Evolutionary conservation across 2,888 invertebrate species (phyloP).

Genomic region (Bembecia ichneumoniformis): DNA sequence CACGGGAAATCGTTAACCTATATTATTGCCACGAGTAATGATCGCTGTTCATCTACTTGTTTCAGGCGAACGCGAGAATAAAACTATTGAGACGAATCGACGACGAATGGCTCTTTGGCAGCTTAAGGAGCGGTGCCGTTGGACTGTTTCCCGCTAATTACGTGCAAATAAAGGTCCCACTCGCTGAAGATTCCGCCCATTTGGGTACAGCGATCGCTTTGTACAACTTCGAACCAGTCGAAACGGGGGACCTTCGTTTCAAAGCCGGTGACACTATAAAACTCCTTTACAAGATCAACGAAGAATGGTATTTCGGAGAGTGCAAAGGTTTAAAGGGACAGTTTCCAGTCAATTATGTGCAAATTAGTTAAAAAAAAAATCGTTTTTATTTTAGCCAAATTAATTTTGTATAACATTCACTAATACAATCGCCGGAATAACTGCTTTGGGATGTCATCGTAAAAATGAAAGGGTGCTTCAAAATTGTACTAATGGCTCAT

Average conservation of each 20-base stretch:
- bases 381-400: neutral
- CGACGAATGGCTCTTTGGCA: conserved; percentile 86
- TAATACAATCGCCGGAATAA: no score
- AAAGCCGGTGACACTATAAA: conserved; percentile 62
- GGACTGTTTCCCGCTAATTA: conserved; percentile 89
- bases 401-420: neutral
- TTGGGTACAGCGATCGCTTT: conserved; percentile 74
- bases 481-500: no score
- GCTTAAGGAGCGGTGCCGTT: conserved; percentile 74
- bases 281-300: conserved; percentile 78
- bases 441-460: no score
- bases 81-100: conserved; percentile 79
- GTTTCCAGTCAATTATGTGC: conserved; percentile 84
- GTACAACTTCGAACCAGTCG: conserved; percentile 79
- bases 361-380: conserved; percentile 44
- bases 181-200: conserved; percentile 49
- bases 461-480: no score
- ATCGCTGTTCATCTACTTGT: conserved; percentile 13
- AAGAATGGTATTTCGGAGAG: conserved; percentile 85
- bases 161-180: conserved; percentile 81
- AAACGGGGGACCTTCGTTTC: conserved; percentile 51
- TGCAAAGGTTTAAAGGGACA: conserved; percentile 78
- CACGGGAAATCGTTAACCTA: no score
- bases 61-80: conserved; percentile 81
- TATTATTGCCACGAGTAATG: no score